phyloP scores from a whole-genome alignment of 2,888 invertebrate species.

The Didymodactylos carnosus region DNA sequence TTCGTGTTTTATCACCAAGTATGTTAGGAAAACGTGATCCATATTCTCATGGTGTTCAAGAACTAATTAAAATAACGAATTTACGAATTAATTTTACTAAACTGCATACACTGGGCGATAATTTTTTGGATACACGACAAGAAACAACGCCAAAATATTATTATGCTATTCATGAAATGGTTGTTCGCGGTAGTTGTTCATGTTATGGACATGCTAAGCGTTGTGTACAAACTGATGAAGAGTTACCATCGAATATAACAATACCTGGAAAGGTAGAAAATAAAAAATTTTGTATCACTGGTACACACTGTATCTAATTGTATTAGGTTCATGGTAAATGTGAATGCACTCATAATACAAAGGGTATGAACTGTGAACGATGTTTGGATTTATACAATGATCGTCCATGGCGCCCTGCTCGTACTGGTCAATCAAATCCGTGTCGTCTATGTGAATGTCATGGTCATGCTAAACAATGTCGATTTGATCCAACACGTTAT shows the following conservation, averaged over 20 bases:
- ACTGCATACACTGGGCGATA: slow-evolving; percentile 80
- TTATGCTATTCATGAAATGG: slow-evolving; percentile 88
- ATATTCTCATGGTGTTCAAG: slow-evolving; percentile 82
- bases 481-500: slow-evolving; percentile 78
- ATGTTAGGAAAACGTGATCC: slow-evolving; percentile 67
- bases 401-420: slow-evolving; percentile 89
- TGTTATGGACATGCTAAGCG: slow-evolving; percentile 86
- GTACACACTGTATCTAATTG: too few relatives aligned
- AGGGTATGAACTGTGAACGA: slow-evolving; percentile 80
- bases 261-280: slow-evolving; percentile 12
- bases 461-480: slow-evolving; percentile 73
- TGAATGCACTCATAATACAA: slow-evolving; percentile 89
- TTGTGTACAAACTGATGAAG: slow-evolving; percentile 31
- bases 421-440: slow-evolving; percentile 73
- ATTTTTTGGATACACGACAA: slow-evolving; percentile 66
- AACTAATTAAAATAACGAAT: slow-evolving; percentile 86
- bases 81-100: slow-evolving; percentile 82
- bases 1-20: slow-evolving; percentile 70
- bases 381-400: slow-evolving; percentile 95
- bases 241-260: slow-evolving; percentile 16
- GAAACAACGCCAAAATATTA: slow-evolving; percentile 98
- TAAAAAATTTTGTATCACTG: too few relatives aligned
- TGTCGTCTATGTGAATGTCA: slow-evolving; percentile 87
- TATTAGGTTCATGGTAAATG: slow-evolving; percentile 74
- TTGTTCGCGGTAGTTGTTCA: slow-evolving; percentile 89